Evolutionary conservation across 2,113 vertebrate species (phyloP).

Genomic region (pig (Sus scrofa)): DNA sequence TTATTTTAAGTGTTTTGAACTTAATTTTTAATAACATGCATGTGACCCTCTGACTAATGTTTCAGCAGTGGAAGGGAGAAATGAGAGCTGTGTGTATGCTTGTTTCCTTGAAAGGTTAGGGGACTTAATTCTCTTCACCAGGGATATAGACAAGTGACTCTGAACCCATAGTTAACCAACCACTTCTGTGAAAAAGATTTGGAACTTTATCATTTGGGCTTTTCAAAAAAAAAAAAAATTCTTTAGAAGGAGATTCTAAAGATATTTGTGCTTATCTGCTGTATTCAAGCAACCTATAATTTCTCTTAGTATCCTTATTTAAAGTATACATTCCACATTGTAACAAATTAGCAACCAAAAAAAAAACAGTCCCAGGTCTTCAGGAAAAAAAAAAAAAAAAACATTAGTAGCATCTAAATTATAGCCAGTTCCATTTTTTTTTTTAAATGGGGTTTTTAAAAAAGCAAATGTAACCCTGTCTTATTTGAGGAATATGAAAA

Average conservation of each 20-base stretch:
- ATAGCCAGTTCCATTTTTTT: constrained; percentile 75
- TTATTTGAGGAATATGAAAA: constrained; percentile 84
- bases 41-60: constrained; percentile 94
- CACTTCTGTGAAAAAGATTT: constrained; percentile 82
- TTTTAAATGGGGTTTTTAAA: constrained; percentile 72
- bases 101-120: constrained; percentile 83
- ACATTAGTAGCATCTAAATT: constrained; percentile 84
- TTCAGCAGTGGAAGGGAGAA: constrained; percentile 87
- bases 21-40: constrained; percentile 93
- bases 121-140: constrained; percentile 75
- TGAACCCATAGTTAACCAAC: constrained; percentile 81
- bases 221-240: constrained; percentile 79
- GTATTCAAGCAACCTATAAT: constrained; percentile 85
- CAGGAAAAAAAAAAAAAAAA: constrained; percentile 63
- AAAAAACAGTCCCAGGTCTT: constrained; percentile 74
- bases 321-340: constrained; percentile 89
- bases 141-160: constrained; percentile 75
- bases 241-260: constrained; percentile 84
- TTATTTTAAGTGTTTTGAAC: constrained; percentile 89
- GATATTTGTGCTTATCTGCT: constrained; percentile 83
- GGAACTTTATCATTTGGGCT: constrained; percentile 79
- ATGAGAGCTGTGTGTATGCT: constrained; percentile 80
- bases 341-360: constrained; percentile 85
- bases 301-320: constrained; percentile 84
- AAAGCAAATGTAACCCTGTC: constrained; percentile 85